These are phyloP conservation scores for Eubasilissa splendida DNA, from an alignment of 2,888 invertebrate genomes.

Conservation along the genomic window DNA sequence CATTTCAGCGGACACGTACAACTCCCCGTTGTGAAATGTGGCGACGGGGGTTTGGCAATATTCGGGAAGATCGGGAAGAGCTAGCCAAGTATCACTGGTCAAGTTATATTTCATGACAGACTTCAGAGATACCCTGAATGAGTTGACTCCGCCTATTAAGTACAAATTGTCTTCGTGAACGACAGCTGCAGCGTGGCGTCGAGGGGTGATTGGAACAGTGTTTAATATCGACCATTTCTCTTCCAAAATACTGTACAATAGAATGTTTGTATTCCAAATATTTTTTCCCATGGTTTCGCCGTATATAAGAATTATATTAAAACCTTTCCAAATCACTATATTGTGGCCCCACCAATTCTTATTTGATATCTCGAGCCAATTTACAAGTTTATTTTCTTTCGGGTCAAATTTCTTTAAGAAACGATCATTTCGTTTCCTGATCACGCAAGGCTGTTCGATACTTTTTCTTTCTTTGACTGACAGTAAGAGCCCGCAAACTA, in stretches of 20 bases:
- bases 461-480: conserved; percentile 39
- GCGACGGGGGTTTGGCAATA: conserved; percentile 49
- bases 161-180: conserved; percentile 49
- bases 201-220: conserved; percentile 13
- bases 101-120: conserved; percentile 48
- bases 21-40: conserved; percentile 52
- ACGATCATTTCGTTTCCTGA: conserved; percentile 33
- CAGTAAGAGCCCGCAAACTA: conserved; percentile 35
- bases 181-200: conserved; percentile 49
- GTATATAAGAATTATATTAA: conserved; percentile 47
- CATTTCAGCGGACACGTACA: conserved; percentile 52
- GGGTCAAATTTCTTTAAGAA: conserved; percentile 36
- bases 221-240: conserved; percentile 50
- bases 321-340: conserved; percentile 50
- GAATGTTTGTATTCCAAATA: conserved; percentile 53
- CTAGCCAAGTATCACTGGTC: conserved; percentile 45
- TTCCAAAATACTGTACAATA: conserved; percentile 46
- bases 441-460: conserved; percentile 48
- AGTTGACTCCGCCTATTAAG: conserved; percentile 54
- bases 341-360: conserved; percentile 54
- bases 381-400: conserved; percentile 35
- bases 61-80: conserved; percentile 53
- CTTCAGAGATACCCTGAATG: conserved; percentile 44
- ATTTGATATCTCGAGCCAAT: conserved; percentile 35
- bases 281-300: conserved; percentile 51